Base-by-base conservation (phyloP, 92 coral and sea anemone species). In the Epizoanthus rinbou region DNA sequence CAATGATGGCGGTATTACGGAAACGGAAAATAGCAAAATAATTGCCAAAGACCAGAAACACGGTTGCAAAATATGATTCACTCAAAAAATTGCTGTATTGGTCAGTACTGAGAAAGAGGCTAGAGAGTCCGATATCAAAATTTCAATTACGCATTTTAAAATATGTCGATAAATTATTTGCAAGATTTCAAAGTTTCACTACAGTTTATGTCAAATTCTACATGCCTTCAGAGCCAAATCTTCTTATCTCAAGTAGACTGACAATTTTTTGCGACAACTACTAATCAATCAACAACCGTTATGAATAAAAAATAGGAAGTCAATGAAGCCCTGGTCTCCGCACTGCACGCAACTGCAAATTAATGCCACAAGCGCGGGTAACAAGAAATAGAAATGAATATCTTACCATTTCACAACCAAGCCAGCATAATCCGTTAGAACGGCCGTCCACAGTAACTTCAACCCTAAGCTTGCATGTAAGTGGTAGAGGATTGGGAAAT, bases 391-490 rank as follows among this genome's bases (percentile, higher is more conserved):
- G 53, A 24, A 1, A 21, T 23, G 28, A 19, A 28, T 58, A 76
- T 41, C 82, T 35, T 78, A 78, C 82, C 82, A 78, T 17, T 78
- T 78, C 41, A 78, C 28, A 65, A 78, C 71, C 70, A 78, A 62
- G 69, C 72, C 82, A 63, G 18, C 64, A 21, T 62, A 59, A 18
- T 59, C 57, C 17, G 82, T 16, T 35, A 63, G 47, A 22, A 78
- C 22, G 22, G 71, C 58, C 17, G 82, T 78, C 82, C 70, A 78
- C 57, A 78, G 70, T 78, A 78, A 62, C 69, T 60, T 78, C 8
- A 78, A 69, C 21, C 82, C 82, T 69, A 78, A 60, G 19, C 21
- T 62, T 57, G 45, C 71, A 6, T 78, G 66, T 62, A 78, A 57
- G 59, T 78, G 82, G 23, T 78, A 78, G 24, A 78, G 21, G 13